phyloP scores from a whole-genome alignment of 2,888 invertebrate genomes.

The Polia nebulosa region DNA sequence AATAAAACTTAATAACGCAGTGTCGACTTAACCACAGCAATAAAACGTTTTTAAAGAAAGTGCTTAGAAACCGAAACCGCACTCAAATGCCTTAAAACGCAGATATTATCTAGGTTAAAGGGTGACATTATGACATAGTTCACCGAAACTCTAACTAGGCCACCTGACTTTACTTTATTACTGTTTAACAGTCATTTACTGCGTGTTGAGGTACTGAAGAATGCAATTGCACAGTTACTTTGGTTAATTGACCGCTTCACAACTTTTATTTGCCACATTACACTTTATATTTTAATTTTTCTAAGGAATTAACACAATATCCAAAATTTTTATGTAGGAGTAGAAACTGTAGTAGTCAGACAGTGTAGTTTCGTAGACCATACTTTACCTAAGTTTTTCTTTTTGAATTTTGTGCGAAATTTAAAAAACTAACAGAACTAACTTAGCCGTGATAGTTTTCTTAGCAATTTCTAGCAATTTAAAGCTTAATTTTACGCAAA shows the following conservation, averaged over 20 bases:
- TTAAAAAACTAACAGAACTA: no score
- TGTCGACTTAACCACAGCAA: conserved; percentile 49
- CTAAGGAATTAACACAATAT: background rate
- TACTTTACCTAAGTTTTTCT: no score
- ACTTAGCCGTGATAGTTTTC: no score
- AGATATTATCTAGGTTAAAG: conserved; percentile 54
- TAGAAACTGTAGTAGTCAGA: background rate
- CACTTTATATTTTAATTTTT: background rate
- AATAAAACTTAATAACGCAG: conserved; percentile 33
- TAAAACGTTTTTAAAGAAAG: conserved; percentile 53
- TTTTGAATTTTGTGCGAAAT: no score
- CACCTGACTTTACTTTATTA: conserved; percentile 47
- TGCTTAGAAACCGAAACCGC: conserved; percentile 59
- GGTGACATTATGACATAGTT: conserved; percentile 60
- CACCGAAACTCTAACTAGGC: conserved; percentile 38
- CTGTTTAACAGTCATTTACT: conserved; percentile 26
- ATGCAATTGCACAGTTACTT: background rate
- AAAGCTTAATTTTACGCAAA: no score
- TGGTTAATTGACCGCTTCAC: background rate
- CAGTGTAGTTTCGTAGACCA: no score
- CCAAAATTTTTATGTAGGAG: no score
- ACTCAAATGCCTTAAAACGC: conserved; percentile 16
- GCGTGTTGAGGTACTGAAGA: conserved; percentile 35
- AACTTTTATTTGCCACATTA: background rate
- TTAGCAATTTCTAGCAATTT: no score